A percentile compares a stretch with the other conserved stretches of the same genome.
These are phyloP conservation scores for Asarcornis scutulata DNA, from an alignment of 2,113 vertebrate species.

Conservation along the genomic window DNA sequence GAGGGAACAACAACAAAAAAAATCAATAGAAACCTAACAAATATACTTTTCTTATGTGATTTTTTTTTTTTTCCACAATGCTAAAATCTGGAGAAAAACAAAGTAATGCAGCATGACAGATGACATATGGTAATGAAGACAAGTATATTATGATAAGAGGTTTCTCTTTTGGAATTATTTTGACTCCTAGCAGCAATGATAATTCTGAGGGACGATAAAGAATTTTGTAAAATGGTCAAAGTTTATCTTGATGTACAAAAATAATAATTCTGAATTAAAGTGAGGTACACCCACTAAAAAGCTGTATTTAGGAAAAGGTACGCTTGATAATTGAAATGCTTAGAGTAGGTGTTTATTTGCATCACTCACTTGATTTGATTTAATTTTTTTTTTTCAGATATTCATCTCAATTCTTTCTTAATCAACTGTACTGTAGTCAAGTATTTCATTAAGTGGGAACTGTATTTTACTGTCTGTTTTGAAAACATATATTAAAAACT, in stretches of 20 bases:
- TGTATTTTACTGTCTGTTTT: background rate
- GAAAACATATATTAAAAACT: background rate
- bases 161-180: background rate
- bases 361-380: background rate
- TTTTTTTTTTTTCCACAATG: background rate
- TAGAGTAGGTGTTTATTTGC: background rate
- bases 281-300: fast-evolving
- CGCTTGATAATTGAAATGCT: background rate
- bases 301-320: background rate
- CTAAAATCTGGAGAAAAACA: background rate
- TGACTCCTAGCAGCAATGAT: background rate
- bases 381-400: background rate
- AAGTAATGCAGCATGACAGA: background rate
- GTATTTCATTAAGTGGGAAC: background rate
- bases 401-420: background rate
- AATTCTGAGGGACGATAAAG: background rate
- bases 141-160: background rate
- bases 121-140: background rate
- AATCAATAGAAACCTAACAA: background rate
- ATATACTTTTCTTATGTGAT: background rate
- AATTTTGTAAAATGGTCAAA: background rate
- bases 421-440: background rate
- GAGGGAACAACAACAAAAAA: background rate
- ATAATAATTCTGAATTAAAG: background rate
- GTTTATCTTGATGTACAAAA: background rate